These are phyloP conservation scores for Gallinago solitaria DNA, from an alignment of 2,797 vertebrate genomes.

Conservation along the genomic window DNA sequence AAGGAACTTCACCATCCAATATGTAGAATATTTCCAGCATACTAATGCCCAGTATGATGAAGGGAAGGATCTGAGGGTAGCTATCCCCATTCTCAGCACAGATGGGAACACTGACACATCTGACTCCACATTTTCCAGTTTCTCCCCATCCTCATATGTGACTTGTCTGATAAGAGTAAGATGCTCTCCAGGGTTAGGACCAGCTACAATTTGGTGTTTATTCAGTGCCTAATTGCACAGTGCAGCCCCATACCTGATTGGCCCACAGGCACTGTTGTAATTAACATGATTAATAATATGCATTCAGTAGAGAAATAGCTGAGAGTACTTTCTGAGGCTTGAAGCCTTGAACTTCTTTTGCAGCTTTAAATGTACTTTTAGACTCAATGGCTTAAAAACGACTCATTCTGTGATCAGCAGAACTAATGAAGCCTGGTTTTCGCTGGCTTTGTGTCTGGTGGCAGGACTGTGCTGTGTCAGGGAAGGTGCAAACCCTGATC, in stretches of 20 bases:
- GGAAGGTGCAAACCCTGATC: background rate
- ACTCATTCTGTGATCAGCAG: background rate
- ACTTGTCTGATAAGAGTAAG: background rate
- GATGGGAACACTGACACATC: background rate
- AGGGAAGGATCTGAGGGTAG: background rate
- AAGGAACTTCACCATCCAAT: background rate
- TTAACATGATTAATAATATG: background rate
- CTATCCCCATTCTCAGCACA: background rate
- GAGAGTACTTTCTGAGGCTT: background rate
- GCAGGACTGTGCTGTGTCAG: background rate
- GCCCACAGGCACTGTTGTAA: background rate
- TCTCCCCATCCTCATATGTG: background rate
- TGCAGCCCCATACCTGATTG: background rate
- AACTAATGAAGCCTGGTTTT: background rate
- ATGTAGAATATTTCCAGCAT: background rate
- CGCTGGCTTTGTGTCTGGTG: rapidly evolving
- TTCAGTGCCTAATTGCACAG: background rate
- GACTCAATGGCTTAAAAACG: background rate
- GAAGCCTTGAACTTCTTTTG: background rate
- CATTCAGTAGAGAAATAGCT: background rate
- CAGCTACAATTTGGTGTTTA: background rate
- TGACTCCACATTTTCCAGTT: rapidly evolving
- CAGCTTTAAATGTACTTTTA: background rate
- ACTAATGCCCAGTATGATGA: background rate
- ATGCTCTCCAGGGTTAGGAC: background rate